Base-by-base conservation (phyloP, 2,113 vertebrate species). In the Martes martes region DNA sequence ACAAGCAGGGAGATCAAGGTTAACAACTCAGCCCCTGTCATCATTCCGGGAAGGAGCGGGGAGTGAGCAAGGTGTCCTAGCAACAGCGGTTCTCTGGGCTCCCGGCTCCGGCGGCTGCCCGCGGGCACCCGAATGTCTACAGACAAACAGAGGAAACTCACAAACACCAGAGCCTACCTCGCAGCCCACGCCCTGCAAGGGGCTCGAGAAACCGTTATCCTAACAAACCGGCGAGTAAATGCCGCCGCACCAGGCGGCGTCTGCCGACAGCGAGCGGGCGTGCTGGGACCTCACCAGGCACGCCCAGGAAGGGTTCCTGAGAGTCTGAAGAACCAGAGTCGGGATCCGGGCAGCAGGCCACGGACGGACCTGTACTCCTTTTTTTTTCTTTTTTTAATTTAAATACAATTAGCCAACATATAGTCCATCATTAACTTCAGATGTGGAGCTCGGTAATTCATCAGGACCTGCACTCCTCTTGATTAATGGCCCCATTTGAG, bases 191-290 rank as follows among this genome's bases (percentile, higher is more conserved):
- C 42, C 10, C 15, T 52, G 21, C 80, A 47, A 0, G 1, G 36
- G 14, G 71, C 24, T 42, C 19, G 1, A n/a, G 76, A 87, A 67
- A 89, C 55, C 11, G 59, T 52, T 11, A 61, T 15, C 33, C 50
- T 89, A 23, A 63, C 15, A 33, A 63, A 19, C 4, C 6, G 14
- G 57, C 2, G 4, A 28, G 65, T 14, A 47, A 39, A 63, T 4
- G 11, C 28, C 4, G 13, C 21, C 13, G 67, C 78, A 21, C 63
- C 1, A 7, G 67, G 33, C 9, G 0, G 6, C 23, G 2, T n/a
- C 39, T 61, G 42, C 55, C 28, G 0, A 55, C 0, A 0, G 76
- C 28, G 42, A 89, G 26, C 1, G 0, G 0, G 18, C 1, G 11
- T 79, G 61, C 83, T 11, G 13, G 55, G 45, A 45, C 74, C 23